Base-by-base conservation (phyloP, 2,113 vertebrate genomes). In the Lutjanus erythropterus region DNA sequence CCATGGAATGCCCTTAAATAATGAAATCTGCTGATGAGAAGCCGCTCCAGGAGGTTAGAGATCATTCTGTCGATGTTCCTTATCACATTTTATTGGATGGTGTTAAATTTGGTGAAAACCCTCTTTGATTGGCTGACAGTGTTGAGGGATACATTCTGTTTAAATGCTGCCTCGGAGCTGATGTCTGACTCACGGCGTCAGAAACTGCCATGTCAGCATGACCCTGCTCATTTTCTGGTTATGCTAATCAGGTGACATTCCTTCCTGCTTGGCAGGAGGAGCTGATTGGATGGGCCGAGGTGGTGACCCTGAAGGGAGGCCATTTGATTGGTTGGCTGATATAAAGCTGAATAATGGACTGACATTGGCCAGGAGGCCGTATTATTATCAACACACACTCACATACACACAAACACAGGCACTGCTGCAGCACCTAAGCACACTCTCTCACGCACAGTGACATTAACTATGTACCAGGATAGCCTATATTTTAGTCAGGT, bases 271-370 rank as follows among this genome's bases (percentile, higher is more conserved):
- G 90, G 90, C 90, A 89, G 62, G 52, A 33, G 25, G 5, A 80
- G 88, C 82, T 91, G 88, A 92, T 89, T 91, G 91, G 90, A 91
- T 91, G 90, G 81, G 83, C 80, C 0, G 81, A 86, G 90, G 85
- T 87, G 68, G 83, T 79, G 89, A 92, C 85, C 91, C 89, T 83
- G 87, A 87, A 75, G 82, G 60, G 74, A 86, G 71, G 83, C 88
- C 47, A 16, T 89, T 85, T 92, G 86, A 92, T 91, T 90, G 89
- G 90, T 78, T 88, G 87, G 86, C 81, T 82, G 72, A 79, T 85
- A 82, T 89, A 88, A 84, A 87, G 67, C 68, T 86, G 87, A 89
- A 89, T 86, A 86, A 90, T 89, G 80, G 84, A 85, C 76, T 72
- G 73, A 73, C 82, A 79, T 78, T 78, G 86, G 80, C 70, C 80